phyloP scores from a whole-genome alignment of 2,113 vertebrate species.

The Platanista minor region DNA sequence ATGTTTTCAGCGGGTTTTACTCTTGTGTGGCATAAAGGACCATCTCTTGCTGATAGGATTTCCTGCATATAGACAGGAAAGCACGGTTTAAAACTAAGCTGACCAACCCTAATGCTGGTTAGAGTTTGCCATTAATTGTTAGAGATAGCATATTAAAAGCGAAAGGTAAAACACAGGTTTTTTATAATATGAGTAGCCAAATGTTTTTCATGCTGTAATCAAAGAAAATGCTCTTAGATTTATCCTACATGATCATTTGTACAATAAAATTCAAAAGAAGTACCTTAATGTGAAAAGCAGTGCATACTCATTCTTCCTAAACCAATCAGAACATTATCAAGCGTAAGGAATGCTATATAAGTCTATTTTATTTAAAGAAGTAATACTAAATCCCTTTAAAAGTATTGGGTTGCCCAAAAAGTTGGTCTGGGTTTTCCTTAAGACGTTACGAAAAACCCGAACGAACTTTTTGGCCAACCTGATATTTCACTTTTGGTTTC shows the following conservation, averaged over 20 bases:
- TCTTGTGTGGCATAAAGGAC: slow-evolving; percentile 34
- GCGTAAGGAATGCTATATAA: neutral
- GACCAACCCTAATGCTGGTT: slow-evolving; percentile 14
- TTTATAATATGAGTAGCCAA: neutral
- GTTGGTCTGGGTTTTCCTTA: too few relatives aligned
- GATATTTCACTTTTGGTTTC: slow-evolving; percentile 7
- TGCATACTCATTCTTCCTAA: neutral
- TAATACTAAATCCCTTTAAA: neutral
- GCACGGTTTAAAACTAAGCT: slow-evolving; percentile 48
- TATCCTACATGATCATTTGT: neutral
- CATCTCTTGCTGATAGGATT: slow-evolving; percentile 50
- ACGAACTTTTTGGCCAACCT: too few relatives aligned
- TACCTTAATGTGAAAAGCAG: neutral
- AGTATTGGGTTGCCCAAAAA: too few relatives aligned
- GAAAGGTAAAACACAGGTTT: slow-evolving; percentile 62
- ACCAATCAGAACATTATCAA: neutral
- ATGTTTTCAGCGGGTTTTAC: slow-evolving; percentile 43
- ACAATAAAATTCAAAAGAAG: neutral
- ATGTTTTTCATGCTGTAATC: neutral
- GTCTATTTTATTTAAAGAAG: neutral
- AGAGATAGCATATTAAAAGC: slow-evolving; percentile 56
- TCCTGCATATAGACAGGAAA: slow-evolving; percentile 65
- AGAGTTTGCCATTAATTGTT: slow-evolving; percentile 17
- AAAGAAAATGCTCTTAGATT: slow-evolving; percentile 22
- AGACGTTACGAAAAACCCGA: too few relatives aligned